Conservation (phyloP, 1,140 invertebrate genomes). For the Drosophila obscura region DNA sequence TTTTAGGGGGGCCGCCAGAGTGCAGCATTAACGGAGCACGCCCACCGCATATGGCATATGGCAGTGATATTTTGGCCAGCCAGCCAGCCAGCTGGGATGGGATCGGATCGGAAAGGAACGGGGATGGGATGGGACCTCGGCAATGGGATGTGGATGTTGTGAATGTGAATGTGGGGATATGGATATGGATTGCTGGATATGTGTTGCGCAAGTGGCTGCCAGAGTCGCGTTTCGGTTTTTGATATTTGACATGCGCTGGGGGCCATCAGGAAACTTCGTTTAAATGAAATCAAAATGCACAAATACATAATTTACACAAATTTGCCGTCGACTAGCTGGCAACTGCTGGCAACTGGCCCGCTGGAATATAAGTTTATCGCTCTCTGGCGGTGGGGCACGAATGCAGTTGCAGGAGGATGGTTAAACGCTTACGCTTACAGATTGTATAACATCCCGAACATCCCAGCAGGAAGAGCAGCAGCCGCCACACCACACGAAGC, state of each 20-base stretch:
- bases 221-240: conserved; percentile 66
- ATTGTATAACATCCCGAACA: conserved; percentile 42
- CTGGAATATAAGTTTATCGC: conserved; percentile 45
- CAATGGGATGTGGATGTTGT: conserved; percentile 44
- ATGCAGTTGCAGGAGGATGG: conserved; percentile 27
- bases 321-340: conserved; percentile 51
- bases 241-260: conserved; percentile 80
- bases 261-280: conserved; percentile 82
- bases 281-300: conserved; percentile 83
- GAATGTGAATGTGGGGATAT: conserved; percentile 26
- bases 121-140: conserved; percentile 32
- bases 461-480: too few species aligned
- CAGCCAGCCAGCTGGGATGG: conserved; percentile 36
- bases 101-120: conserved; percentile 26
- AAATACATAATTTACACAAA: conserved; percentile 82
- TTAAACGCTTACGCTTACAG: conserved; percentile 20
- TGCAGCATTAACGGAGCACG: conserved; percentile 75
- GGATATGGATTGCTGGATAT: conserved; percentile 61
- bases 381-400: conserved; percentile 27
- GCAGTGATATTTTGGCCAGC: conserved; percentile 67
- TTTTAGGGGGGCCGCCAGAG: conserved; percentile 56
- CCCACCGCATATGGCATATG: conserved; percentile 79
- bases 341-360: not conserved
- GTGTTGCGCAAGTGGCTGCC: conserved; percentile 70
- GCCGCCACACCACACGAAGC: too few species aligned